Evolutionary conservation across 1,140 invertebrate species (phyloP), one percentile per base, ranked within the genome.

Genomic region (Drosophila serrata): DNA sequence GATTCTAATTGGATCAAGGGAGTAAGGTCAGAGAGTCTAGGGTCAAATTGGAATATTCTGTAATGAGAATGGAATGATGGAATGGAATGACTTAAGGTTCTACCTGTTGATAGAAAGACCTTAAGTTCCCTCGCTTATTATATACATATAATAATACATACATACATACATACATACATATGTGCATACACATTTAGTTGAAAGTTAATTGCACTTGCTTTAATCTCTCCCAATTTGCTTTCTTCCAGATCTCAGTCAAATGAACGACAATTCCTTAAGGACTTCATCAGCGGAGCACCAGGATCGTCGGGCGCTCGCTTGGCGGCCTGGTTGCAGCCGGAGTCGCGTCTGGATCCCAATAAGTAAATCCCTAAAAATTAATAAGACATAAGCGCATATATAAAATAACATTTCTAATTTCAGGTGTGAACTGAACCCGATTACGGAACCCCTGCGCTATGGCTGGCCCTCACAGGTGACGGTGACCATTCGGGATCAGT

Each of bases 241-340:
- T 24, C 6, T 85, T 91, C 11, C 93, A 96, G 95, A 90, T 95
- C 94, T 73, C 96, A 97, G 86, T 97, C 97, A 27, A 98, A 98
- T 93, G 98, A 99, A 91, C 95, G 97, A n/a, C 95, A 98, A 49
- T 99, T 99, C 92, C 95, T 99, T 15, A 95, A 97, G 48, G 98
- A 99, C 93, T 98, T 99, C 82, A 97, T 99, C 17, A 94, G 95
- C 9, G 97, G 97, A 63, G 95, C 95, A 0, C 94, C 96, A 12
- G 97, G 96, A 3, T 98, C 98, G 1, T 97, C 97, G 73, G 98
- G 98, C 1, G 98, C 98, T 31, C 94, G 98, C 57, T 93, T 99
- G 56, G 98, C 98, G 1, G 95, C 97, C 92, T 99, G 98, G 98
- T 93, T 99, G 39, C 97, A 99, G 88, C 98, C 98, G 1, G 97